Evolutionary conservation across 2,797 vertebrate genomes (phyloP).

Genomic region (Clarias platycephalus): DNA sequence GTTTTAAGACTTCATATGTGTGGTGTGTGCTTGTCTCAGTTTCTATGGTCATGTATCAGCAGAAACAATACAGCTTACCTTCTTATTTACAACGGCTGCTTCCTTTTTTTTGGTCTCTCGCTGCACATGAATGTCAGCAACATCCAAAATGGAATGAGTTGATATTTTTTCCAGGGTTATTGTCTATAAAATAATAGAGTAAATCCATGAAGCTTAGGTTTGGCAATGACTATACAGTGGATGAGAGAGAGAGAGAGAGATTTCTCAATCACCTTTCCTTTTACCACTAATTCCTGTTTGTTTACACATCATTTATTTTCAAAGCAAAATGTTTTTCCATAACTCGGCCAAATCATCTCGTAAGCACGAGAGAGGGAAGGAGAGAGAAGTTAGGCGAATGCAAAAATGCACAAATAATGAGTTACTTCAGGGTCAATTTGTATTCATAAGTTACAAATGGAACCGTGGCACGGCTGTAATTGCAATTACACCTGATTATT

Average conservation of each 20-base stretch:
- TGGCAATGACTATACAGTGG: not conserved
- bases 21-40: slow-evolving; percentile 5
- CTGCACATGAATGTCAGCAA: slow-evolving; percentile 52
- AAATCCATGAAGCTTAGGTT: not conserved
- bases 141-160: slow-evolving; percentile 3
- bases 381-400: slow-evolving; percentile 23
- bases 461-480: slow-evolving; percentile 70
- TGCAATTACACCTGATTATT: slow-evolving; percentile 77
- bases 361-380: slow-evolving; percentile 29
- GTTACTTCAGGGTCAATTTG: slow-evolving; percentile 71
- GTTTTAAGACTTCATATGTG: slow-evolving; percentile 6
- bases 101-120: slow-evolving; percentile 32
- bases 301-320: slow-evolving; percentile 18
- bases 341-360: slow-evolving; percentile 10
- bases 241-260: not conserved
- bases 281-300: not conserved
- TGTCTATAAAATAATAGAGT: not conserved
- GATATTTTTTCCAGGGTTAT: not conserved
- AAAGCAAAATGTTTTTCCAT: slow-evolving; percentile 3
- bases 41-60: slow-evolving; percentile 35
- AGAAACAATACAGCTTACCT: slow-evolving; percentile 56
- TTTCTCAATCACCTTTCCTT: not conserved
- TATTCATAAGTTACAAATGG: slow-evolving; percentile 77
- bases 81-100: slow-evolving; percentile 44
- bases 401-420: slow-evolving; percentile 37